These are phyloP conservation scores for Pyrocoelia pectoralis DNA, from an alignment of 2,888 invertebrate genomes.

Conservation along the genomic window DNA sequence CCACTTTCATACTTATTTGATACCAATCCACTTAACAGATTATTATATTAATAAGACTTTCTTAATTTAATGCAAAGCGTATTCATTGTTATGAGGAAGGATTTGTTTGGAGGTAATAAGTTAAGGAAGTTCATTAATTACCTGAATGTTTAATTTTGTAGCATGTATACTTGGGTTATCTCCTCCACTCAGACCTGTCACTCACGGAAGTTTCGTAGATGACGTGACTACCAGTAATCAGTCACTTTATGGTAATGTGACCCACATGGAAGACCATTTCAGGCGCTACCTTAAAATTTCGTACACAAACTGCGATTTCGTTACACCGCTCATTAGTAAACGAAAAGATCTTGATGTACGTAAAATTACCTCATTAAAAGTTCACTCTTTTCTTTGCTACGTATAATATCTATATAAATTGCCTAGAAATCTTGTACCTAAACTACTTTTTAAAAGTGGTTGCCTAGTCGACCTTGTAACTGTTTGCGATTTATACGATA, in stretches of 20 bases:
- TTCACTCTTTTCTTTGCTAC: constrained; percentile 26
- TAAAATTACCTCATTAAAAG: constrained; percentile 42
- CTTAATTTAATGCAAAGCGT: constrained; percentile 2
- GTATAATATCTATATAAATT: constrained; percentile 29
- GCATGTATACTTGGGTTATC: constrained; percentile 45
- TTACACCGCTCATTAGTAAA: constrained; percentile 44
- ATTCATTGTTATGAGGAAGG: constrained; percentile 24
- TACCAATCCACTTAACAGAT: constrained; percentile 6
- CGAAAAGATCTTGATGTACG: constrained; percentile 38
- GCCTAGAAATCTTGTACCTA: constrained; percentile 33
- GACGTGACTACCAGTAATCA: constrained; percentile 37
- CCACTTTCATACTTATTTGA: constrained; percentile 17
- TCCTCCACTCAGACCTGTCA: constrained; percentile 30
- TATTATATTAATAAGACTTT: constrained; percentile 2
- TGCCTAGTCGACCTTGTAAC: constrained; percentile 26
- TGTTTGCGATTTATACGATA: constrained; percentile 46
- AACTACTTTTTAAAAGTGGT: constrained; percentile 29
- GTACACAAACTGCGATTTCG: constrained; percentile 42
- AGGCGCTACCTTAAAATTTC: constrained; percentile 30
- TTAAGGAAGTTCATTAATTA: constrained; percentile 58
- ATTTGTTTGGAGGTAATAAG: constrained; percentile 50
- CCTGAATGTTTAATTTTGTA: constrained; percentile 58
- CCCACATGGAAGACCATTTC: constrained; percentile 30
- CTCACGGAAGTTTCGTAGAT: constrained; percentile 30
- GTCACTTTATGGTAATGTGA: constrained; percentile 35